Base-by-base conservation (phyloP, 2,113 vertebrate species). In the Proterorhinus semilunaris region DNA sequence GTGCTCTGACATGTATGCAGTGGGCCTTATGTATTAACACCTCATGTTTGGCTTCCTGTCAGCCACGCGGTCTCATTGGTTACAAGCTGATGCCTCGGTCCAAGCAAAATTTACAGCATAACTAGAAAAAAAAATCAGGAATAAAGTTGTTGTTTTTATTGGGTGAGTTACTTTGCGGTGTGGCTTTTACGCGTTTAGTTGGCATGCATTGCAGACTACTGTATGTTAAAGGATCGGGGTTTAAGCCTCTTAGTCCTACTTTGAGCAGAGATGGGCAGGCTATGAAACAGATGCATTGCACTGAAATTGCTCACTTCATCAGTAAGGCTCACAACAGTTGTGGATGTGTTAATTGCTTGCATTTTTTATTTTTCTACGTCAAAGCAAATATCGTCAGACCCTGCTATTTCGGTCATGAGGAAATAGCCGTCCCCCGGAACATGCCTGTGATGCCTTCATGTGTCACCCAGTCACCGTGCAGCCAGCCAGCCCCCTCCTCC, bases 231-330 rank as follows among this genome's bases (percentile, higher is more conserved):
- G 80, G 86, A 85, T 88, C 82, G 85, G 21, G 79, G 67, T 57
- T 66, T 91, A 92, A 92, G 86, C 91, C 83, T 89, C 86, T 90
- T 92, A 88, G 67, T 74, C 83, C 83, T 76, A 54, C 79, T 83
- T 82, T 80, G 64, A 90, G 72, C 13, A 62, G 65, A 67, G 72
- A 86, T 72, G 81, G 74, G 72, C 79, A 54, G 82, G 81, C 76
- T 89, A 87, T 65, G 65, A 73, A 78, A 59, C 78, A 71, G 48
- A 75, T 62, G 72, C 63, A 82, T 86, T 75, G 59, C 75, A 73
- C 72, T 76, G 62, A 73, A 77, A 55, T 65, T 65, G 21, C 68
- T 72, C 64, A 74, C 69, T 68, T 52, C 67, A 71, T 65, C 75
- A 81, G 69, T 68, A 49, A 64, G 76, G 72, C 76, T 67, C 65